Percentiles rank a stretch among this genome's conserved stretches.
Evolutionary conservation across 2,888 invertebrate species (phyloP).

Genomic region (Lottia scabra): DNA sequence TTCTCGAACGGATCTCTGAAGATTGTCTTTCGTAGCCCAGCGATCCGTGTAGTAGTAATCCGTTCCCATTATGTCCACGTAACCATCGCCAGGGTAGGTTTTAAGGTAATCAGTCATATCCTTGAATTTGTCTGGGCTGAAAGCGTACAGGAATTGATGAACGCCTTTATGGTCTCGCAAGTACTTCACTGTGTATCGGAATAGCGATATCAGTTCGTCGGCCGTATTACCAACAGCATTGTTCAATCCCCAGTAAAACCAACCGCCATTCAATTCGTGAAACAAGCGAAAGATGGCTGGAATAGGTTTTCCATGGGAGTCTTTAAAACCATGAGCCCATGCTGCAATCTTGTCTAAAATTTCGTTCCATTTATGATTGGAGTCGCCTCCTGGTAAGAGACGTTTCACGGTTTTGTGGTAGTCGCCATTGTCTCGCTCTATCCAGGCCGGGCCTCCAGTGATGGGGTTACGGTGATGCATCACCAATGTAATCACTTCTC

Average conservation of each 20-base stretch:
- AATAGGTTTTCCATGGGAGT: constrained; percentile 24
- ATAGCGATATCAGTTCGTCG: constrained; percentile 28
- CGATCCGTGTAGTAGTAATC: constrained; percentile 28
- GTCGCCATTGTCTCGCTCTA: constrained; percentile 20
- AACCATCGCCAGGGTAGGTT: constrained; percentile 33
- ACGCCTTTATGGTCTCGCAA: constrained; percentile 28
- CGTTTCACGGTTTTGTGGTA: constrained; percentile 20
- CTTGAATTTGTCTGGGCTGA: constrained; percentile 28
- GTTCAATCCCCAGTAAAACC: constrained; percentile 40
- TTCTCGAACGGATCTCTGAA: not conserved
- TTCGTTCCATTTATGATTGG: constrained; percentile 21
- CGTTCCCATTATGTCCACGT: constrained; percentile 32
- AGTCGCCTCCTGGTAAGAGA: constrained; percentile 28
- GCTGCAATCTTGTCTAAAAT: constrained; percentile 24
- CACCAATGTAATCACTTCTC: constrained; percentile 22
- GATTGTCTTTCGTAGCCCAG: not conserved
- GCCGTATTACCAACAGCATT: constrained; percentile 23
- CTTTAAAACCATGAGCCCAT: constrained; percentile 24
- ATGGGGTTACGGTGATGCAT: constrained; percentile 32
- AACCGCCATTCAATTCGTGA: constrained; percentile 39
- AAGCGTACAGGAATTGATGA: constrained; percentile 36
- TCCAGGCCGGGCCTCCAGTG: constrained; percentile 23
- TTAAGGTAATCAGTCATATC: constrained; percentile 21
- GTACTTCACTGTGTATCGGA: constrained; percentile 26
- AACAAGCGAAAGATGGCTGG: constrained; percentile 33